Percentiles rank a stretch among this genome's conserved stretches.
Conservation (phyloP, 2,888 invertebrate genomes). For the Drosophila buzzatii region DNA sequence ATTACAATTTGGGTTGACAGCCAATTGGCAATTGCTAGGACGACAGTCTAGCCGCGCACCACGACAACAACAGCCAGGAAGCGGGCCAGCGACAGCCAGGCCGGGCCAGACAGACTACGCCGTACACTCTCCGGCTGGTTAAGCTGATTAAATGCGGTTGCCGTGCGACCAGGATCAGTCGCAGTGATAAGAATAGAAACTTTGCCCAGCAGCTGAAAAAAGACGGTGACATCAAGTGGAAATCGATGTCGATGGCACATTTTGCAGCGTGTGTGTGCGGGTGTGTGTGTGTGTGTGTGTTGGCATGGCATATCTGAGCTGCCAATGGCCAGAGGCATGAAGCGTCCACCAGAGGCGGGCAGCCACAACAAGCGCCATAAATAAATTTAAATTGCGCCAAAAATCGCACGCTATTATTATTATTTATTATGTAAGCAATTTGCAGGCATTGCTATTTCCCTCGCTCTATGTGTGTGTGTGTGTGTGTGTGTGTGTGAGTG, state of each 20-base stretch:
- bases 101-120: no score
- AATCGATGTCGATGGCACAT: conserved; percentile 14
- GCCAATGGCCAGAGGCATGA: conserved; percentile 40
- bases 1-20: conserved; percentile 58
- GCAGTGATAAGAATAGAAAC: conserved; percentile 66
- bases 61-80: background rate
- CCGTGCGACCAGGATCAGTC: conserved; percentile 70
- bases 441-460: conserved; percentile 51
- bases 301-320: conserved; percentile 21
- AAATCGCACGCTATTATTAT: conserved; percentile 80
- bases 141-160: conserved; percentile 76
- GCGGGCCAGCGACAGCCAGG: background rate
- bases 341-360: conserved; percentile 3
- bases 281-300: background rate
- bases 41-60: no score
- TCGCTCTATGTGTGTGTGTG: no score
- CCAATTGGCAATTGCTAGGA: background rate
- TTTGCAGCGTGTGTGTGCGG: background rate
- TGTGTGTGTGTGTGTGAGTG: conserved; percentile 2
- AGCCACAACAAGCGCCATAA: conserved; percentile 63
- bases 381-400: conserved; percentile 80
- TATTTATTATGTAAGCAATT: conserved; percentile 80
- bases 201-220: background rate
- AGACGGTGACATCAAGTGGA: conserved; percentile 12
- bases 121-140: conserved; percentile 20